Percentiles rank a stretch among this genome's conserved stretches.
phyloP scores from a whole-genome alignment of 2,888 invertebrate species.

The Caradrina clavipalpis region DNA sequence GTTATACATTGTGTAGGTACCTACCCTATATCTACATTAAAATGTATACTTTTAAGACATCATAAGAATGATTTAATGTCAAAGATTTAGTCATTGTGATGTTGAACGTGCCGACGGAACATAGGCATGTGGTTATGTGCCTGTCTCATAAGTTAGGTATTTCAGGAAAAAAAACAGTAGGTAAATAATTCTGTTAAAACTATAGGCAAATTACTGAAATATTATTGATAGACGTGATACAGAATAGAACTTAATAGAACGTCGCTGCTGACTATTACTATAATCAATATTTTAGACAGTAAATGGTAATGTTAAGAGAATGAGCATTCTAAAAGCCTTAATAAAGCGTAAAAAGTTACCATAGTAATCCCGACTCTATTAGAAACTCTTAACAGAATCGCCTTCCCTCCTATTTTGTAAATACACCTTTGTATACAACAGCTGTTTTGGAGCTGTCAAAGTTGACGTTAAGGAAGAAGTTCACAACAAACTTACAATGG shows the following conservation, averaged over 20 bases:
- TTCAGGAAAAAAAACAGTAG: background rate
- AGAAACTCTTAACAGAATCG: slow-evolving; percentile 4
- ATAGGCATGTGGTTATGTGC: too few species aligned
- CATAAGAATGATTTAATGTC: too few species aligned
- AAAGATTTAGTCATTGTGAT: too few species aligned
- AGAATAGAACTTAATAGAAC: background rate
- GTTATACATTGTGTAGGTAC: too few species aligned
- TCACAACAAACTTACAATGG: slow-evolving; percentile 82
- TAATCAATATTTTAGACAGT: background rate
- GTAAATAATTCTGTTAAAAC: background rate
- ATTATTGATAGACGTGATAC: background rate
- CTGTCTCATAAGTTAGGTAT: too few species aligned
- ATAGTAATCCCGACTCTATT: background rate
- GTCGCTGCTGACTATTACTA: background rate
- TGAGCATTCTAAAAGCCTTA: background rate
- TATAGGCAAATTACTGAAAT: background rate
- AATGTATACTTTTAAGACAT: too few species aligned
- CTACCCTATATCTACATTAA: too few species aligned
- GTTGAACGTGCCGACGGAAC: too few species aligned
- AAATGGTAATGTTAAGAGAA: background rate
- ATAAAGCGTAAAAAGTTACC: background rate
- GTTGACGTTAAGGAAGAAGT: slow-evolving; percentile 50
- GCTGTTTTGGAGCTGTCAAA: slow-evolving; percentile 63
- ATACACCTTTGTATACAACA: slow-evolving; percentile 46
- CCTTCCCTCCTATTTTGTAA: slow-evolving; percentile 23